Evolutionary conservation across 1,140 invertebrate genomes (phyloP).

Genomic region (Apolygus lucorum): DNA sequence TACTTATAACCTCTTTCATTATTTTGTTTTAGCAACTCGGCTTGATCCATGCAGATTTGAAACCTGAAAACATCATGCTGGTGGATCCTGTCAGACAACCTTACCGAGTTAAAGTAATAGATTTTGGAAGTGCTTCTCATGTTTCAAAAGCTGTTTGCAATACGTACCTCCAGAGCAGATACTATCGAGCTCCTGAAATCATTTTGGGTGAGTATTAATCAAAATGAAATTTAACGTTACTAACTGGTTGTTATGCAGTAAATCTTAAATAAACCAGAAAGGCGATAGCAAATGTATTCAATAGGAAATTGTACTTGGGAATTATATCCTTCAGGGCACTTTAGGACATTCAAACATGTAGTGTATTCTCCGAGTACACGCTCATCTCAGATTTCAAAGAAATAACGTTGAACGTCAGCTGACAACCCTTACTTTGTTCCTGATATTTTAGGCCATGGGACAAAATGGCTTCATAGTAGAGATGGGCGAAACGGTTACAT

Average conservation of each 20-base stretch:
- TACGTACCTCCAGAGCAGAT: constrained; percentile 97
- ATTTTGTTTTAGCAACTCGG: constrained; percentile 74
- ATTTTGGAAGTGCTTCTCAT: constrained; percentile 98
- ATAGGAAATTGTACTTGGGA: no score
- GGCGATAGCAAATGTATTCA: no score
- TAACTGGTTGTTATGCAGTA: not conserved
- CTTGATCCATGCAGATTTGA: constrained; percentile 97
- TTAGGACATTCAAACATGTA: no score
- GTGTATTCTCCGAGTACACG: no score
- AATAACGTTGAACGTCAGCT: no score
- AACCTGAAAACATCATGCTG: constrained; percentile 99
- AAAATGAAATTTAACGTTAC: not conserved
- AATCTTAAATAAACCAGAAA: no score
- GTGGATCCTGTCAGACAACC: constrained; percentile 95
- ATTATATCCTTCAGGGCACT: no score
- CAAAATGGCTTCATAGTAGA: no score
- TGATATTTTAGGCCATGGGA: no score
- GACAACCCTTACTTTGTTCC: no score
- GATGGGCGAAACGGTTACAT: no score
- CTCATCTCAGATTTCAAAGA: no score
- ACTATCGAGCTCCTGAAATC: constrained; percentile 98
- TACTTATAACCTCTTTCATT: not conserved
- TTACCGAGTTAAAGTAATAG: constrained; percentile 96
- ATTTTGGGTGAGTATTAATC: constrained; percentile 73
- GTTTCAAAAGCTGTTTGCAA: constrained; percentile 99